phyloP scores from a whole-genome alignment of 2,888 invertebrate species.

The Stegana nigrithorax region DNA sequence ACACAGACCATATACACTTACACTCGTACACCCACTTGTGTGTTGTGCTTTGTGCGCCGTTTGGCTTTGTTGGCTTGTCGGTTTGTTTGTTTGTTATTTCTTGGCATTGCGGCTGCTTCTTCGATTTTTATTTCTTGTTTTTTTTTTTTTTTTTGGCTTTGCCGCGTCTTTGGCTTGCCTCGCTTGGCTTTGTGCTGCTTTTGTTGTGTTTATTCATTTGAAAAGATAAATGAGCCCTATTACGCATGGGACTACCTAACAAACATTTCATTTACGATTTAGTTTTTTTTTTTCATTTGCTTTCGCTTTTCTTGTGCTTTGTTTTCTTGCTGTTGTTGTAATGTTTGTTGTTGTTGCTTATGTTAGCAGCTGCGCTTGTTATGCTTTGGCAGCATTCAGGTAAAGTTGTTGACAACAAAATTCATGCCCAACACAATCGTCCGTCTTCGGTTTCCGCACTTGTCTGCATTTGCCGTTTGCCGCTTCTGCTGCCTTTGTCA shows the following conservation, averaged over 20 bases:
- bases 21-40: neutral
- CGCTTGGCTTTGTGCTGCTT: neutral
- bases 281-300: constrained; percentile 4
- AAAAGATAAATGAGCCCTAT: constrained; percentile 43
- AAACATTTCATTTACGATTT: neutral
- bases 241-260: neutral
- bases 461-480: neutral
- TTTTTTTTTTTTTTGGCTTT: constrained; percentile 3
- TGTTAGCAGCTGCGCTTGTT: neutral
- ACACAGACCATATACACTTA: neutral
- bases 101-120: neutral
- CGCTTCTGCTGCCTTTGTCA: too few species aligned
- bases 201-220: constrained; percentile 39
- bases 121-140: neutral
- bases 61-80: too few species aligned
- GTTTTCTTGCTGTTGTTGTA: neutral
- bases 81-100: constrained; percentile 8
- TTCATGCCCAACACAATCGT: neutral
- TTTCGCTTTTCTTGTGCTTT: neutral
- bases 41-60: neutral
- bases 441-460: neutral
- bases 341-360: neutral
- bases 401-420: neutral
- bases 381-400: neutral
- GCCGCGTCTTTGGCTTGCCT: neutral